These are phyloP conservation scores for Phenganax stokvisi DNA, from an alignment of 92 coral and sea anemone genomes.

Conservation along the genomic window DNA sequence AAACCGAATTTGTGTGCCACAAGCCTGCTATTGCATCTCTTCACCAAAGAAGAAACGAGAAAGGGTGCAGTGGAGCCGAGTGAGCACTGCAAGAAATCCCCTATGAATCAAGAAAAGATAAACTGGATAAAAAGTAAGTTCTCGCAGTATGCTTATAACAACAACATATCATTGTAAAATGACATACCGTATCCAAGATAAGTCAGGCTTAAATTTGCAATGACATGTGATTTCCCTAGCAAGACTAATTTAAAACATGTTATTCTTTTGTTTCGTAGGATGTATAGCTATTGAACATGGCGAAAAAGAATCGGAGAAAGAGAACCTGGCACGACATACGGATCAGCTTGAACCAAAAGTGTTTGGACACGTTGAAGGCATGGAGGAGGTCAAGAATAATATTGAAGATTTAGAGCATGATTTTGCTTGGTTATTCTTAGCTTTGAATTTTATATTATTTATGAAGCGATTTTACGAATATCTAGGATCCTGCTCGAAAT, in stretches of 20 bases:
- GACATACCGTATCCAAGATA: background rate
- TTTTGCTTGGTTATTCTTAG: background rate
- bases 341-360: conserved; percentile 51
- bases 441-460: too few species aligned
- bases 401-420: background rate
- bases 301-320: conserved; percentile 33
- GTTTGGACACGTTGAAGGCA: conserved; percentile 49
- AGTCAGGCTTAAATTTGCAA: background rate
- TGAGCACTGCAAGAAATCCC: conserved; percentile 40
- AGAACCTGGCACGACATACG: conserved; percentile 47
- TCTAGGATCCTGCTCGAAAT: too few species aligned
- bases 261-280: conserved; percentile 19
- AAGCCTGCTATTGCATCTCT: conserved; percentile 45
- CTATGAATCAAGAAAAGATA: conserved; percentile 46
- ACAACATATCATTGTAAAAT: background rate
- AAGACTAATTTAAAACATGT: background rate
- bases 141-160: background rate
- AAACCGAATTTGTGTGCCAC: conserved; percentile 54
- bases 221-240: background rate
- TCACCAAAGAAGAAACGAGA: conserved; percentile 56
- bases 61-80: conserved; percentile 51
- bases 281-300: conserved; percentile 53
- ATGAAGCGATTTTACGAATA: too few species aligned
- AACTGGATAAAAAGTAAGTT: conserved; percentile 52
- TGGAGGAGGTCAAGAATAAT: background rate